Base-by-base conservation (phyloP, 2,888 invertebrate genomes). In the Eupsilia transversa region DNA sequence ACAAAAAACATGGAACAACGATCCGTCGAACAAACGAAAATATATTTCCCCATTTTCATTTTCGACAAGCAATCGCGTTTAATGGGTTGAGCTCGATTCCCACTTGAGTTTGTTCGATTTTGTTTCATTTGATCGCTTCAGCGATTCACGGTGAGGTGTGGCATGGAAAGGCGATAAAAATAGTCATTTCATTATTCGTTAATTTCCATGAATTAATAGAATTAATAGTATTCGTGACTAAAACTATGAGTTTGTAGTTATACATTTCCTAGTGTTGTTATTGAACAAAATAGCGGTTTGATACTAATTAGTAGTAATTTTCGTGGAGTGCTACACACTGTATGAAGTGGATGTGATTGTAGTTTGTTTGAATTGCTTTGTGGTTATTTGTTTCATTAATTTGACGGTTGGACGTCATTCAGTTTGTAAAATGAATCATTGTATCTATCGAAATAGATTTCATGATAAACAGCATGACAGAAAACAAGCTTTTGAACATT, bases 1-100 rank as follows among this genome's bases (percentile, higher is more conserved):
- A 90, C 89, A 91, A 94, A 94, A 93, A 94, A 93, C 92, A 91
- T 89, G 91, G 87, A 89, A 93, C 91, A 93, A 91, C 91, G 90
- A 89, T 89, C 86, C 88, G 87, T 87, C 87, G 91, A 91, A 94
- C 93, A 93, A 94, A 94, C 93, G 93, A 92, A 95, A 93, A 95
- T 94, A 93, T 95, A 94, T 94, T 91, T 91, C 87, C 90, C 93
- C 92, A 92, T 95, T 95, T 95, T 95, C 93, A 95, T 96, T 95
- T 96, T 94, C 93, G 95, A 95, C 95, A 95, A 95, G 94, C 94
- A 94, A 94, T 94, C 94, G 93, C 91, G 92, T 93, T 95, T 94
- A 95, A 95, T 95, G 93, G 95, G 93, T 93, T 94, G 91, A 93
- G 91, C 91, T 88, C 92, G 93, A 95, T 93, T 94, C 95, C 94